Evolutionary conservation across 2,797 vertebrate genomes (phyloP).

Genomic region (Sphaeramia orbicularis): DNA sequence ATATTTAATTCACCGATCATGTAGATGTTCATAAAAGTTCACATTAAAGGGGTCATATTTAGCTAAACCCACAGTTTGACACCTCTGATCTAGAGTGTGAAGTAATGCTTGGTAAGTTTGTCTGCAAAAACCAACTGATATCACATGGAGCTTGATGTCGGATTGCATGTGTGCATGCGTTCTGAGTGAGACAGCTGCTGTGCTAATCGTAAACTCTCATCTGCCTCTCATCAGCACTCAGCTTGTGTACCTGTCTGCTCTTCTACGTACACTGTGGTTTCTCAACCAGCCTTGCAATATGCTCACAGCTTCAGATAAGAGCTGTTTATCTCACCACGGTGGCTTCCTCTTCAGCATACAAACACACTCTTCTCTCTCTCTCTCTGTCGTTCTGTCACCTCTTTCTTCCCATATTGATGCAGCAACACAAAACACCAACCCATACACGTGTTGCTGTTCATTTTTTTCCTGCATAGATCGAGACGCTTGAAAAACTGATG

Average conservation of each 20-base stretch:
- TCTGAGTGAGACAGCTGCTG: conserved; percentile 36
- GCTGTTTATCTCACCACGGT: conserved; percentile 70
- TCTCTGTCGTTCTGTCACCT: conserved; percentile 9
- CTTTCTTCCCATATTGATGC: conserved; percentile 26
- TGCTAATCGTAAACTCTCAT: conserved; percentile 62
- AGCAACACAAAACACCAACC: no score
- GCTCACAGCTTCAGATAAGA: conserved; percentile 66
- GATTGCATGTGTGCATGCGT: conserved; percentile 29
- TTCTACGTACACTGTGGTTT: conserved; percentile 80
- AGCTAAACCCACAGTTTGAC: not conserved
- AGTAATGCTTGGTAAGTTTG: conserved; percentile 1
- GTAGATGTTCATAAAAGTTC: no score
- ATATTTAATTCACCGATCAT: no score
- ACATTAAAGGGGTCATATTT: no score
- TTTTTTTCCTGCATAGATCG: conserved; percentile 2
- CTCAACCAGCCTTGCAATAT: conserved; percentile 55
- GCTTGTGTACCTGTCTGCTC: conserved; percentile 65
- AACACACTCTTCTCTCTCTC: no score
- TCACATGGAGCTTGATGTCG: conserved; percentile 1
- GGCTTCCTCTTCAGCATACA: conserved; percentile 71
- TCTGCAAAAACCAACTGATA: conserved; percentile 1
- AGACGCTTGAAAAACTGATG: not conserved
- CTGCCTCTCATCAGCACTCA: conserved; percentile 63
- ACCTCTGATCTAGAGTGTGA: not conserved
- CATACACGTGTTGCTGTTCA: not conserved